These are phyloP conservation scores for Hydractinia echinata DNA, from an alignment of 30 jellyfish, hydroid and myxozoan genomes.

Conservation along the genomic window DNA sequence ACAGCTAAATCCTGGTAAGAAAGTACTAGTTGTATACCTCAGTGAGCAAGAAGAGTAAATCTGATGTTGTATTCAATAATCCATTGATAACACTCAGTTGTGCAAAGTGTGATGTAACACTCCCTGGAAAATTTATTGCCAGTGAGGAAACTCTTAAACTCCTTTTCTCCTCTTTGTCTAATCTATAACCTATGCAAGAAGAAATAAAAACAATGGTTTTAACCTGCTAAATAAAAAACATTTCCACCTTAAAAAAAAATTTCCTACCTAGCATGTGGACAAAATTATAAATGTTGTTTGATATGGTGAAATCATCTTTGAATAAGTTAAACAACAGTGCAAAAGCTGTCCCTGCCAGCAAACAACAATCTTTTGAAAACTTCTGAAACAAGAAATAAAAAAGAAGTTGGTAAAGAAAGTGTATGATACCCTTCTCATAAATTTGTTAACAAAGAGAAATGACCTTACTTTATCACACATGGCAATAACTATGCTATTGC, in stretches of 20 bases:
- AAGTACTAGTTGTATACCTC: neutral
- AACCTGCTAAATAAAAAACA: no score
- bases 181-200: no score
- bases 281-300: no score
- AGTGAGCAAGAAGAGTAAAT: neutral
- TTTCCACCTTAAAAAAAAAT: no score
- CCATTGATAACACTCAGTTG: constrained; percentile 6
- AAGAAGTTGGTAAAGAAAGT: neutral
- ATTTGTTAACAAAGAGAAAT: no score
- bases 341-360: constrained; percentile 22
- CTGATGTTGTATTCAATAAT: neutral
- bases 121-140: neutral
- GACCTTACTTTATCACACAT: no score
- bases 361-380: constrained; percentile 21
- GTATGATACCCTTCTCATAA: no score
- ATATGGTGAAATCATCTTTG: neutral
- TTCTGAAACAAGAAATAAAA: constrained; percentile 4
- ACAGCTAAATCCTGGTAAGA: no score
- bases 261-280: no score
- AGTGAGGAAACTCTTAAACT: neutral
- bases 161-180: no score
- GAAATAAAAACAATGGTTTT: no score
- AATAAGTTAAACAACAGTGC: constrained; percentile 15
- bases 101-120: constrained; percentile 25
- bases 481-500: no score